phyloP scores from a whole-genome alignment of 2,888 invertebrate genomes.

The Gymnocheta viridis region DNA sequence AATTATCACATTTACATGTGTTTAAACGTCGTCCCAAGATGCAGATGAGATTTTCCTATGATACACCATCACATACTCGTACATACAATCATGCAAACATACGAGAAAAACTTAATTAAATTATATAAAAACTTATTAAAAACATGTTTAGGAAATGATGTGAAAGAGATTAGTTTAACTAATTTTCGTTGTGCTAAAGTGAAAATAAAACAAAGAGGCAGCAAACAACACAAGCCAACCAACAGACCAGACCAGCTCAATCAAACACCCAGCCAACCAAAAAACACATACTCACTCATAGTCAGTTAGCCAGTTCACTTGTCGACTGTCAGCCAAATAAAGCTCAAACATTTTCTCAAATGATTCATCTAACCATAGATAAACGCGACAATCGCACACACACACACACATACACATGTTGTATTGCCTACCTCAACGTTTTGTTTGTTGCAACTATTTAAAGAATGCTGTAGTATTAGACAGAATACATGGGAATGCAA shows the following conservation, averaged over 20 bases:
- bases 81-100: background rate
- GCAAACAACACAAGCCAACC: background rate
- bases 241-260: constrained; percentile 12
- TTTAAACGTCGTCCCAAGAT: constrained; percentile 67
- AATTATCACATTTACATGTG: constrained; percentile 76
- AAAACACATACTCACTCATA: constrained; percentile 26
- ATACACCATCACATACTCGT: constrained; percentile 16
- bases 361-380: constrained; percentile 49
- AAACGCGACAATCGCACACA: background rate
- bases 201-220: constrained; percentile 24
- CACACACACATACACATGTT: background rate
- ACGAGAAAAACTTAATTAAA: constrained; percentile 63
- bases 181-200: constrained; percentile 36
- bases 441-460: constrained; percentile 47
- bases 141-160: constrained; percentile 69
- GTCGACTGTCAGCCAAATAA: constrained; percentile 48
- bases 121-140: constrained; percentile 65
- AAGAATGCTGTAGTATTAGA: constrained; percentile 55
- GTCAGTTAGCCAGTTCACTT: constrained; percentile 43
- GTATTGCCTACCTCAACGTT: constrained; percentile 42
- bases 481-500: constrained; percentile 27
- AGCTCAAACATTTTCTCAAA: constrained; percentile 54
- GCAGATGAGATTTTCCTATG: constrained; percentile 22
- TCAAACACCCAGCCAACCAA: constrained; percentile 27
- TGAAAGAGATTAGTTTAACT: constrained; percentile 59